A percentile compares a stretch with the other conserved stretches of the same genome.
Evolutionary conservation across 2,113 vertebrate genomes (phyloP).

Genomic region (Recurvirostra avosetta): DNA sequence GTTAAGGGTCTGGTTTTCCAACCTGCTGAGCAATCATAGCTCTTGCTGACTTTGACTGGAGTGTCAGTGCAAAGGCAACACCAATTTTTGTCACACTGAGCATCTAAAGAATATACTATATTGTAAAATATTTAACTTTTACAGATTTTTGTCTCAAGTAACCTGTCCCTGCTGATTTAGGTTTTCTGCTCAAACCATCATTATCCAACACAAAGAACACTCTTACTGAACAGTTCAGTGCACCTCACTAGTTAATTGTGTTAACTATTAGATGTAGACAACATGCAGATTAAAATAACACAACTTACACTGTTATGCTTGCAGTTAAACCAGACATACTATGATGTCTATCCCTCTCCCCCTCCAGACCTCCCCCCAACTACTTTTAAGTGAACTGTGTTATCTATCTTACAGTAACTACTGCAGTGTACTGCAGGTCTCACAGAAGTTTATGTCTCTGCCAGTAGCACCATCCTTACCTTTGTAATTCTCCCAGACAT

Average conservation of each 20-base stretch:
- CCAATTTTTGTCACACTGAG: neutral
- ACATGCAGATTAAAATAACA: neutral
- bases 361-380: rapidly evolving
- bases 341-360: rapidly evolving
- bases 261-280: neutral
- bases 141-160: neutral
- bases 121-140: neutral
- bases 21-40: neutral
- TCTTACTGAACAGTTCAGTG: neutral
- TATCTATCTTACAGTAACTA: neutral
- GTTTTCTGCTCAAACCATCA: neutral
- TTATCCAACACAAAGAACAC: neutral
- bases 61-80: neutral
- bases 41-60: neutral
- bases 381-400: neutral
- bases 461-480: neutral
- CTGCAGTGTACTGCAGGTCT: neutral
- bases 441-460: neutral
- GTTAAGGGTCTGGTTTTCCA: neutral
- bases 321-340: neutral
- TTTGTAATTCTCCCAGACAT: neutral
- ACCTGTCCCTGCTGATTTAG: neutral
- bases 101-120: neutral
- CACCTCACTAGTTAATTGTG: neutral
- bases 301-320: neutral